Base-by-base conservation (phyloP, 1,140 invertebrate genomes). In the Megalonaias nervosa region DNA sequence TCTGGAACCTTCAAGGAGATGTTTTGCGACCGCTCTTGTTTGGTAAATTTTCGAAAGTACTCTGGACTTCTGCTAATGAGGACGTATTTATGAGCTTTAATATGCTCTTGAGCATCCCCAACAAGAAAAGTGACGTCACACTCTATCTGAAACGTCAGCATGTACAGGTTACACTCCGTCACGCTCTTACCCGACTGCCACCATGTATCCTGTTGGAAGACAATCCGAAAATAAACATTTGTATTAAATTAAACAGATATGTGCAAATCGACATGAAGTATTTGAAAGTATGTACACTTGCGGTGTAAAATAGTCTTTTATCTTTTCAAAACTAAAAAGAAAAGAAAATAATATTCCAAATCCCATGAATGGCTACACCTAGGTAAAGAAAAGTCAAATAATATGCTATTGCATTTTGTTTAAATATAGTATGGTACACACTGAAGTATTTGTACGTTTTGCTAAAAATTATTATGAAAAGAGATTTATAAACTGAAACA, bases 21-120 rank as follows among this genome's bases (percentile, higher is more conserved):
- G 62, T 94, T 93, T 15, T 93, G 93, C 2, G 94, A 93, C 74
- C 85, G 82, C 78, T 90, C 76, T 12, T 93, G 93, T 65, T 95
- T 94, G 86, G 95, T 95, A 82, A 96, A 96, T 95, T 96, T 96
- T 9, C 94, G 94, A 88, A 96, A 95, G 88, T 96, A 96, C 4
- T 96, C 95, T 2, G 94, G 94, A 88, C 94, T 95, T n/a, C 95
- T 94, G 59, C 94, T 94, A 14, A 95, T 94, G 9, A 96, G 87
- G 15, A 96, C 93, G 86, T 95, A 94, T 86, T 95, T 95, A 83
- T 96, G 95, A 1, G 95, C 95, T 5, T 94, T 94, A 77, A 96
- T 94, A 61, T 93, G 90, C 68, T 77, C 74, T 62, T 79, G 84
- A 93, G 93, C 74, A 23, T 75, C 64, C 56, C 74, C 82, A 56